Conservation (phyloP, 2,113 vertebrate species). For the Tichodroma muraria region DNA sequence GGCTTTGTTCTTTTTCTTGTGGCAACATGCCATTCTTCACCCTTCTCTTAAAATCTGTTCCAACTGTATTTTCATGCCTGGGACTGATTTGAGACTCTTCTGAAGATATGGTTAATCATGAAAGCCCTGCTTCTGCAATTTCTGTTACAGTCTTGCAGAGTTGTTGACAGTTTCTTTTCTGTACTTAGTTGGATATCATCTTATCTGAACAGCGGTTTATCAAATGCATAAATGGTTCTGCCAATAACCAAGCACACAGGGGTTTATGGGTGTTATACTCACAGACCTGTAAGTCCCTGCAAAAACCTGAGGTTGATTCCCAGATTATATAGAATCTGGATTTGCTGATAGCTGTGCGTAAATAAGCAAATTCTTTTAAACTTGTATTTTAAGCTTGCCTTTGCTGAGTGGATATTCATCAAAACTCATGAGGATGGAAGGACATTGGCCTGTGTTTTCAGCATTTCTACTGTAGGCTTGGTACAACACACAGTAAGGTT, state of each 20-base stretch:
- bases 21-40: neutral
- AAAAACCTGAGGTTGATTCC: neutral
- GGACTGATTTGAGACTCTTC: conserved; percentile 3
- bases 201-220: conserved; percentile 24
- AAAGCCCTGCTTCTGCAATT: neutral
- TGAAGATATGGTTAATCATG: neutral
- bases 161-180: conserved; percentile 31
- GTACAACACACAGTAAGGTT: neutral
- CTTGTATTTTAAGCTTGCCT: neutral
- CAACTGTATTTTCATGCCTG: conserved; percentile 43
- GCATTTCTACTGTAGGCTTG: neutral
- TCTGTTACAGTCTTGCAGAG: neutral
- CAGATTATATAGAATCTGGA: neutral
- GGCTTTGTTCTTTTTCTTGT: conserved; percentile 3
- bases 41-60: conserved; percentile 16
- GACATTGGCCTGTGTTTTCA: neutral
- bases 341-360: neutral
- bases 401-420: neutral
- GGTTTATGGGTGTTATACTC: neutral
- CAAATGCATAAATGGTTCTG: neutral
- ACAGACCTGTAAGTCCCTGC: neutral
- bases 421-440: neutral
- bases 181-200: neutral
- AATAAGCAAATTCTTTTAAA: neutral
- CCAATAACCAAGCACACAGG: neutral